Evolutionary conservation across 2,113 vertebrate species (phyloP).

Genomic region (Pycnonotus jocosus): DNA sequence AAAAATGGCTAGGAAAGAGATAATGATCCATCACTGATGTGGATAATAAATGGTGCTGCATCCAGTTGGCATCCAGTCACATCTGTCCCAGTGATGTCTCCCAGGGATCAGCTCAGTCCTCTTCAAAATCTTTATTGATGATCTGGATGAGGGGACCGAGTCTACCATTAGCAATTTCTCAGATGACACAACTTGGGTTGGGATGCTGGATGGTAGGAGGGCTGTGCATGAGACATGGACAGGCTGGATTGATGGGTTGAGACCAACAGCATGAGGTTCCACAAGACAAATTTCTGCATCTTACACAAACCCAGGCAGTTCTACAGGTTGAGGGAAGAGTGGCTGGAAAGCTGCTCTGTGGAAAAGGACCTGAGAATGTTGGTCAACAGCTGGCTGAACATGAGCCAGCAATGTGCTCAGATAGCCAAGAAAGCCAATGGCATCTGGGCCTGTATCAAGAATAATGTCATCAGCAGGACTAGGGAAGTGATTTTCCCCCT

Average conservation of each 20-base stretch:
- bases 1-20: not conserved
- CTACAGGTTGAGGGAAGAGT: not conserved
- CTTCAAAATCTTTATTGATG: not conserved
- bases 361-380: not conserved
- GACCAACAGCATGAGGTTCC: not conserved
- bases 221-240: not conserved
- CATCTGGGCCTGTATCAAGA: not conserved
- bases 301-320: not conserved
- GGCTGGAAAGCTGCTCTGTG: not conserved
- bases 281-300: not conserved
- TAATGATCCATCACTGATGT: not conserved
- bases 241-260: not conserved
- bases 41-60: not conserved
- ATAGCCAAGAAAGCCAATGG: not conserved
- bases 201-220: not conserved
- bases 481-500: not conserved
- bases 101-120: not conserved
- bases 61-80: not conserved
- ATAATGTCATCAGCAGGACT: not conserved
- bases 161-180: not conserved
- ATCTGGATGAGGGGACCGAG: not conserved
- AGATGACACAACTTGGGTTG: fast-evolving
- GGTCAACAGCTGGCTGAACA: not conserved
- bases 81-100: not conserved
- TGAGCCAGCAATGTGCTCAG: not conserved